A percentile compares a stretch with the other conserved stretches of the same genome.
Conservation (phyloP, 2,113 vertebrate species). For the Capreolus pygargus region DNA sequence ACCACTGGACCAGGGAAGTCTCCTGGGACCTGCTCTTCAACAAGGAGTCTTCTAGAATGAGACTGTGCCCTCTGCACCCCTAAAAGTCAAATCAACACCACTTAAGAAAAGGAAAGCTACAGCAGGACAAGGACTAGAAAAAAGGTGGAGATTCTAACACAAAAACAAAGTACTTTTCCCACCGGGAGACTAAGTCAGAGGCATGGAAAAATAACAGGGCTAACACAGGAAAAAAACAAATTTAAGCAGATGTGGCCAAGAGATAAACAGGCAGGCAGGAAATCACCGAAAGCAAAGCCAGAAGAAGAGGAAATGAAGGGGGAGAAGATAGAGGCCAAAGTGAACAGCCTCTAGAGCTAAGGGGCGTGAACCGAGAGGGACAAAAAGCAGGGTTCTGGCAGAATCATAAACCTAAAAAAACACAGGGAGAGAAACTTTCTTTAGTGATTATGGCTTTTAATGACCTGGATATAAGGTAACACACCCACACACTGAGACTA, state of each 20-base stretch:
- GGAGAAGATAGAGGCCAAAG: background rate
- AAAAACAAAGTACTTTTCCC: background rate
- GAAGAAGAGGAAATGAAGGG: accelerated
- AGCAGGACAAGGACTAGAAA: accelerated
- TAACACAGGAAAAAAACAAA: background rate
- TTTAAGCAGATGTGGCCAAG: background rate
- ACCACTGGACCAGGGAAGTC: background rate
- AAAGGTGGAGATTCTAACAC: accelerated
- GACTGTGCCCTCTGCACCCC: background rate
- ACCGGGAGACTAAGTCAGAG: accelerated
- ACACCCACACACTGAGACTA: accelerated
- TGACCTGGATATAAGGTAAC: accelerated
- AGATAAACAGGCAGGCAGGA: background rate
- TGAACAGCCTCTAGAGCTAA: accelerated
- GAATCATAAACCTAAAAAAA: background rate
- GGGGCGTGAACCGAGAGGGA: accelerated
- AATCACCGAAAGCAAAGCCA: background rate
- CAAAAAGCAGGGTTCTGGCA: too few relatives aligned
- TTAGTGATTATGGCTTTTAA: background rate
- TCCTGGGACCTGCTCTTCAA: background rate
- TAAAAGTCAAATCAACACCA: accelerated
- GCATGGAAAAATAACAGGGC: background rate
- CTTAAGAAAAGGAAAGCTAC: accelerated
- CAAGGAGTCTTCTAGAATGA: accelerated
- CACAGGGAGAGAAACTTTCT: background rate